Base-by-base conservation (phyloP, 2,113 vertebrate species). In the Catharus bicknelli region DNA sequence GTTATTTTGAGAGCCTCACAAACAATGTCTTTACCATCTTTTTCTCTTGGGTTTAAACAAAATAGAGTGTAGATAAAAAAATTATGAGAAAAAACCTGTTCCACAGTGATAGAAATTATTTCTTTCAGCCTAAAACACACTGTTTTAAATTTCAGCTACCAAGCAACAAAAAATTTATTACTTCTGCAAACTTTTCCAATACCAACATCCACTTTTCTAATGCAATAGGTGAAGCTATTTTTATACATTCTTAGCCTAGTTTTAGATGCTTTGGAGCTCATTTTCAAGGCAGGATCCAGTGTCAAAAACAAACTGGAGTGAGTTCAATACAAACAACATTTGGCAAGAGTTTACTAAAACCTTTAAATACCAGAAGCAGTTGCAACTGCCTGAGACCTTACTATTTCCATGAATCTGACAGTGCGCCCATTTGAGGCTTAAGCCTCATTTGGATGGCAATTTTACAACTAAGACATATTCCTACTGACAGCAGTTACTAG, bases 401-500 rank as follows among this genome's bases (percentile, higher is more conserved):
- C 21, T 12, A 45, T 79, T 90, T 83, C 87, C 51, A 40, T 64
- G 36, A 5, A 64, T 59, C 27, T 38, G 36, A 76, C 48, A 88
- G 43, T 69, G 18, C 14, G n/a, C 11, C 34, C 8, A 38, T 38
- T 27, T 1, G 0, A 86, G 77, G 11, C 81, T 90, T 42, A 69
- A 76, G 78, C 16, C 54, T 95, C 50, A 76, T 85, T 58, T 62
- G 50, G 70, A 89, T 34, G 47, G 76, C 55, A 91, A 22, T 89
- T 90, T 93, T 87, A 90, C 55, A 91, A 66, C 58, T 1, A 3
- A 74, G 79, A 85, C 72, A 66, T 53, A 87, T 83, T 90, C 63
- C 64, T 80, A 76, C 63, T 93, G 79, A 90, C 83, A 90, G 82
- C 51, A 78, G 68, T 40, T 86, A 78, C 86, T 14, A 81, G 57